These are phyloP conservation scores for Carcina quercana DNA, from an alignment of 2,888 invertebrate genomes.

Conservation along the genomic window DNA sequence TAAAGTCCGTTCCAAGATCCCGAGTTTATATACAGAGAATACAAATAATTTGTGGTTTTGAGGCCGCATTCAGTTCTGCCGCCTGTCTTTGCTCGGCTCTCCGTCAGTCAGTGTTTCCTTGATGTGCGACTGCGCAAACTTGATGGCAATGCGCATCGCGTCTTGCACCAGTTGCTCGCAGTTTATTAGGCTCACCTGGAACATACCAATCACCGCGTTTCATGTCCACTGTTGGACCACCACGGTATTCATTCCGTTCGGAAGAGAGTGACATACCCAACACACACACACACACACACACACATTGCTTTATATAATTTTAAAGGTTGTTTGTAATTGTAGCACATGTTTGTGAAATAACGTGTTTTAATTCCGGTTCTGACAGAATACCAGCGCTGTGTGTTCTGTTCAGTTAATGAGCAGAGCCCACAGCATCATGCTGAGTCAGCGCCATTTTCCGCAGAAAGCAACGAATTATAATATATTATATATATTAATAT, in stretches of 20 bases:
- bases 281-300: too few species aligned
- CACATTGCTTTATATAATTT: constrained; percentile 29
- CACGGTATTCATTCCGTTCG: neutral
- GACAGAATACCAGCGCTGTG: too few species aligned
- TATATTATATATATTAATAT: too few species aligned
- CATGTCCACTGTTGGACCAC: neutral
- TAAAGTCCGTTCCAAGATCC: too few species aligned
- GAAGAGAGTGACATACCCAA: neutral
- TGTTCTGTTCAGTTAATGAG: too few species aligned
- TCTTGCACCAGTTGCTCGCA: constrained; percentile 78
- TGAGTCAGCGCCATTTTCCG: too few species aligned
- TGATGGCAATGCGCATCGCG: constrained; percentile 74
- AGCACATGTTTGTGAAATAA: too few species aligned
- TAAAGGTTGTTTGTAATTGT: constrained; percentile 26
- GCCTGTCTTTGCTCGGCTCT: constrained; percentile 23
- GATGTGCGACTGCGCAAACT: constrained; percentile 53
- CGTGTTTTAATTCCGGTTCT: too few species aligned
- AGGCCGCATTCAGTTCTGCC: constrained; percentile 36
- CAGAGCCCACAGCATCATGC: too few species aligned
- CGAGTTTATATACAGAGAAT: too few species aligned
- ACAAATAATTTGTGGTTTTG: too few species aligned
- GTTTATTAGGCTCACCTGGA: constrained; percentile 62
- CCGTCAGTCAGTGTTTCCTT: constrained; percentile 2
- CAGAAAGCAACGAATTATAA: too few species aligned
- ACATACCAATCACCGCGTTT: neutral